These are phyloP conservation scores for Gallinago undulata DNA, from an alignment of 2,113 vertebrate genomes.

Conservation along the genomic window DNA sequence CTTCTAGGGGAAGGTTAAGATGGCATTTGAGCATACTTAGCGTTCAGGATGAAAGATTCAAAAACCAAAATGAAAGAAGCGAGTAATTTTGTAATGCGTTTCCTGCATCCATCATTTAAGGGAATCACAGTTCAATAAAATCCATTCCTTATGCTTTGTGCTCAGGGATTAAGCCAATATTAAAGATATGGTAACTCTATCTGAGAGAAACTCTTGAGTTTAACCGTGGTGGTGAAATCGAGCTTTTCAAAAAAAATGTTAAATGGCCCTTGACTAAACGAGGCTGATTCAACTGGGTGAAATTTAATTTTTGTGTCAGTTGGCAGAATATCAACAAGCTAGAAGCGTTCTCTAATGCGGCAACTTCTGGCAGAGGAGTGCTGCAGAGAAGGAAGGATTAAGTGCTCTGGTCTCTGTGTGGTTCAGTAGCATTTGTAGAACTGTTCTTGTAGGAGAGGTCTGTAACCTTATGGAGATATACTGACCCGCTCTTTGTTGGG, in stretches of 20 bases:
- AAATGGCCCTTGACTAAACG: background rate
- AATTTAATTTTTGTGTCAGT: constrained; percentile 47
- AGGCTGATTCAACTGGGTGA: constrained; percentile 14
- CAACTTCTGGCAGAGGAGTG: background rate
- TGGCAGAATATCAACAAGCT: constrained; percentile 15
- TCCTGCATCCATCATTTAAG: background rate
- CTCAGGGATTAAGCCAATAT: background rate
- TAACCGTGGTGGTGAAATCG: background rate
- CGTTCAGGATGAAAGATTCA: background rate
- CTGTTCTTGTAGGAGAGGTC: background rate
- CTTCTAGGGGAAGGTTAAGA: background rate
- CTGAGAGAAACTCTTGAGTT: background rate
- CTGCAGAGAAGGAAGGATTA: background rate
- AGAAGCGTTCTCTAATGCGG: constrained; percentile 8
- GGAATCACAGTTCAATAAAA: background rate
- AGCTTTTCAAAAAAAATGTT: background rate
- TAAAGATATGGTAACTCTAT: background rate
- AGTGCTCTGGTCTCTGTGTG: background rate
- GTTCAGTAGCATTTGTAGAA: background rate
- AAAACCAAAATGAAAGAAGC: background rate
- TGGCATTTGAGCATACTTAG: background rate
- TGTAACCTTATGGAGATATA: background rate
- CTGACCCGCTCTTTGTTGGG: background rate
- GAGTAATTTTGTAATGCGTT: background rate
- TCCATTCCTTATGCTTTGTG: background rate